Percentiles rank a stretch among this genome's conserved stretches.
Evolutionary conservation across 2,797 vertebrate genomes (phyloP).

Genomic region (Hirundo rustica): DNA sequence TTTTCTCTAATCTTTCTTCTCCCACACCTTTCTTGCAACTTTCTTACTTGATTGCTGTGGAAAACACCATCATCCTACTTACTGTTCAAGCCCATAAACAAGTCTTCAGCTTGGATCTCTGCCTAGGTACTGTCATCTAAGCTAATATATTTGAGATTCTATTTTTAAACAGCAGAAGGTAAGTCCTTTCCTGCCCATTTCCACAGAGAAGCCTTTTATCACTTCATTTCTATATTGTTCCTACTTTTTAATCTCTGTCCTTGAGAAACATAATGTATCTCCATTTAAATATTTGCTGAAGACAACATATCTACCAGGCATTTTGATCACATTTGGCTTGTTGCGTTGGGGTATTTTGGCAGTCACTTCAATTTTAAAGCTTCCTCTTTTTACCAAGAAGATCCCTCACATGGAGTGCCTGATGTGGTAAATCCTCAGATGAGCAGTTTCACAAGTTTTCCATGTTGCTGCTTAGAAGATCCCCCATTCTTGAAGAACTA

Average conservation of each 20-base stretch:
- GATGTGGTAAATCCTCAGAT: background rate
- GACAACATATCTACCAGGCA: background rate
- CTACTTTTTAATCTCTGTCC: background rate
- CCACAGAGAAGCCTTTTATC: background rate
- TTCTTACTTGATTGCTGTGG: conserved; percentile 35
- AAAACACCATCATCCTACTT: conserved; percentile 64
- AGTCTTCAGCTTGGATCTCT: conserved; percentile 30
- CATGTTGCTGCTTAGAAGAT: background rate
- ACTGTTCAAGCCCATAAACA: conserved; percentile 54
- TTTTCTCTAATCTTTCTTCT: conserved; percentile 66
- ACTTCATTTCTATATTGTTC: background rate
- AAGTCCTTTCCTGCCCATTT: conserved; percentile 12
- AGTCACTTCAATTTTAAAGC: background rate
- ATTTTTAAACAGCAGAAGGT: conserved; percentile 39
- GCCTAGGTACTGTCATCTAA: conserved; percentile 39
- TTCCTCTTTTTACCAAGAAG: background rate
- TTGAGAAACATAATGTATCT: background rate
- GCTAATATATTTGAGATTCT: conserved; percentile 18
- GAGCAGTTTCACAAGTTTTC: background rate
- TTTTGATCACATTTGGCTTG: background rate
- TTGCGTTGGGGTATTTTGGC: background rate
- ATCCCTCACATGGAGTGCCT: background rate
- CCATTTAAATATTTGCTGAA: background rate
- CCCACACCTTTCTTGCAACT: conserved; percentile 12
- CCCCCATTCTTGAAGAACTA: background rate